Evolutionary conservation across 1,140 invertebrate genomes (phyloP), one percentile per base, ranked within the genome.

Genomic region (Dryas iulia): DNA sequence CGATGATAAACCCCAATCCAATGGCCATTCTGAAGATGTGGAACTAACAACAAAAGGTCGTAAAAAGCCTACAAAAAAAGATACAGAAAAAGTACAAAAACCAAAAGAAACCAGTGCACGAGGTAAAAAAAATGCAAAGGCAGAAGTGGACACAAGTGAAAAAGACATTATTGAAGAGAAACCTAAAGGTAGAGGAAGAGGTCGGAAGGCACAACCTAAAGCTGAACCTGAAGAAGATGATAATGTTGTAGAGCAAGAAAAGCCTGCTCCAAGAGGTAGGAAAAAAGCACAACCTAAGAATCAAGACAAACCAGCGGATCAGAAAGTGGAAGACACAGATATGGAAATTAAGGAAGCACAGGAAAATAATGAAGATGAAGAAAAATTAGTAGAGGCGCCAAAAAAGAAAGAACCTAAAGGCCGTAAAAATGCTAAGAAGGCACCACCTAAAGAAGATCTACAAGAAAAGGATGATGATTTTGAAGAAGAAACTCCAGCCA

Each of bases 61-160:
- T 11, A 88, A 87, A 56, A 89, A 84, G 60, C 74, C 63, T 71
- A 26, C 75, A 10, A 89, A 89, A 68, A 87, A 89, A 72, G 85
- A 86, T 39, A 4, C 69, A 35, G 59, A 33, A 68, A 56, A 73
- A 33, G 77, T 78, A 72, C 23, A 63, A 14, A 84, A 86, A 69
- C 53, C 73, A 61, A 81, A 81, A 64, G 72, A 75, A 64, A 59
- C 69, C 8, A 47, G n/a, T 59, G 67, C 62, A 18, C 82, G 71
- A 68, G 78, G 79, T 23, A 85, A 79, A 59, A 89, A 81, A 75
- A 76, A 76, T 61, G 47, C 47, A 18, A 85, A 89, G 74, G 73
- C 74, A 72, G 83, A 77, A 61, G 61, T 69, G 60, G 61, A 33
- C 47, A 75, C 78, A 59, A 61, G 25, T 57, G 30, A 62, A 21